phyloP scores from a whole-genome alignment of 1,140 invertebrate species.

The Scaptomyza pallida region DNA sequence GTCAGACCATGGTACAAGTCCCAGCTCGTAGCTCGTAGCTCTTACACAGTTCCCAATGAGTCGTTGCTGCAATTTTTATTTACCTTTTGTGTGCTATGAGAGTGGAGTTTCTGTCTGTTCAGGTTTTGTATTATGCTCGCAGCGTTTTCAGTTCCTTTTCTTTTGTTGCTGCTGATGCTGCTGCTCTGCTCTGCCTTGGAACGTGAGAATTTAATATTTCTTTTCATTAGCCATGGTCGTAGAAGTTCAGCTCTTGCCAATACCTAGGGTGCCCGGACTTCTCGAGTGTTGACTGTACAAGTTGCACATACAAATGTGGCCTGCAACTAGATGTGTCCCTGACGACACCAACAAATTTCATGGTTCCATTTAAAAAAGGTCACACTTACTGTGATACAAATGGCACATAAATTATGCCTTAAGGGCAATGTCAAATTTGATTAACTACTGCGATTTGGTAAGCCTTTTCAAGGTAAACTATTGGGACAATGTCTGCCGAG shows the following conservation, averaged over 20 bases:
- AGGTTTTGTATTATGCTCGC: slow-evolving; percentile 33
- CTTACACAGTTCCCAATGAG: slow-evolving; percentile 29
- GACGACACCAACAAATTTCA: slow-evolving; percentile 72
- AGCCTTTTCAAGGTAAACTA: slow-evolving; percentile 18
- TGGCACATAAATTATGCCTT: slow-evolving; percentile 39
- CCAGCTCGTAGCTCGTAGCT: slow-evolving; percentile 38
- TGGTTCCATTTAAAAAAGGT: slow-evolving; percentile 55
- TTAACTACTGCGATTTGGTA: slow-evolving; percentile 6
- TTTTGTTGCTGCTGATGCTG: slow-evolving; percentile 39
- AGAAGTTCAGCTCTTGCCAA: slow-evolving; percentile 14
- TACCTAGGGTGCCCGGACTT: slow-evolving; percentile 8
- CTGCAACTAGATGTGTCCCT: slow-evolving; percentile 29
- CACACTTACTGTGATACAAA: slow-evolving; percentile 51
- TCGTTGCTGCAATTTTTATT: slow-evolving; percentile 72
- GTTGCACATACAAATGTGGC: slow-evolving; percentile 22
- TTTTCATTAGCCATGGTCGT: slow-evolving; percentile 76
- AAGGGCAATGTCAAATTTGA: slow-evolving; percentile 35
- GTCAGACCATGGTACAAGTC: slow-evolving; percentile 53
- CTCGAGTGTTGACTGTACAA: slow-evolving; percentile 10
- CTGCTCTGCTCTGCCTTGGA: slow-evolving; percentile 50
- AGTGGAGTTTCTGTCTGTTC: slow-evolving; percentile 37
- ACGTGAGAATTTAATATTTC: slow-evolving; percentile 82
- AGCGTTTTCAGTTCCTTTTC: slow-evolving; percentile 38
- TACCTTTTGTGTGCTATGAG: slow-evolving; percentile 74
- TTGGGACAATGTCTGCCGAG: slow-evolving; percentile 2